phyloP scores from a whole-genome alignment of 2,888 invertebrate species.

The Melieria crassipennis region DNA sequence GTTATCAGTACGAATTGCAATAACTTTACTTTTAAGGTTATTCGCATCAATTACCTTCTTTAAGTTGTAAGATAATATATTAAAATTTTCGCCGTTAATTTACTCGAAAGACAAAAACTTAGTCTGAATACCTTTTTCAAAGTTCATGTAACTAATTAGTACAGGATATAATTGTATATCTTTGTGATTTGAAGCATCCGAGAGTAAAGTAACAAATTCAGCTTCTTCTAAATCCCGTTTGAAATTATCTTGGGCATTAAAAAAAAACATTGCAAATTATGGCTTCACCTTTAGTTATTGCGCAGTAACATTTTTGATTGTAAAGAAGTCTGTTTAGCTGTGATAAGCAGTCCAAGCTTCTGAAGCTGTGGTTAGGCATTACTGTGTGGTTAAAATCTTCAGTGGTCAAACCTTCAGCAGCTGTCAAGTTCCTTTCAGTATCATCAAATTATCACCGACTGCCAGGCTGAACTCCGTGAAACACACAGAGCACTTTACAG shows the following conservation, averaged over 20 bases:
- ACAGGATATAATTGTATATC: slow-evolving; percentile 9
- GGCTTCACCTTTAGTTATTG: slow-evolving; percentile 30
- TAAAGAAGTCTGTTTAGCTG: slow-evolving; percentile 27
- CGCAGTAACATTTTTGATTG: slow-evolving; percentile 25
- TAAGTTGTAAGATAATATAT: slow-evolving; percentile 27
- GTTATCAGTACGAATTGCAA: slow-evolving; percentile 5
- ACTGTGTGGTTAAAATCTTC: slow-evolving; percentile 14
- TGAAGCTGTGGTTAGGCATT: slow-evolving; percentile 29
- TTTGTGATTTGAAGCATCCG: slow-evolving; percentile 22
- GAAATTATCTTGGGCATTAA: slow-evolving; percentile 3
- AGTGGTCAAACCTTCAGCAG: slow-evolving; percentile 10
- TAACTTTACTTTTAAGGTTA: slow-evolving; percentile 16
- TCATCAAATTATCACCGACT: neutral
- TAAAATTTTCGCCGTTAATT: slow-evolving; percentile 20
- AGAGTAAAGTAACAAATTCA: slow-evolving; percentile 12
- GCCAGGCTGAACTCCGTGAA: slow-evolving; percentile 5
- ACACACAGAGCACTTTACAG: slow-evolving; percentile 2
- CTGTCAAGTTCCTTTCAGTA: neutral
- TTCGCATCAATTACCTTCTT: slow-evolving; percentile 10
- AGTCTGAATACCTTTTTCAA: slow-evolving; percentile 24
- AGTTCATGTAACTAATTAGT: slow-evolving; percentile 14
- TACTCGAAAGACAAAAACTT: slow-evolving; percentile 25
- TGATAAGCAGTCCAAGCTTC: slow-evolving; percentile 31
- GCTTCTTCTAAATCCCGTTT: slow-evolving; percentile 4
- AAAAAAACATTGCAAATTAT: slow-evolving; percentile 22